Conservation (phyloP, 1,140 invertebrate species). For the Sminthurinus signatus region DNA sequence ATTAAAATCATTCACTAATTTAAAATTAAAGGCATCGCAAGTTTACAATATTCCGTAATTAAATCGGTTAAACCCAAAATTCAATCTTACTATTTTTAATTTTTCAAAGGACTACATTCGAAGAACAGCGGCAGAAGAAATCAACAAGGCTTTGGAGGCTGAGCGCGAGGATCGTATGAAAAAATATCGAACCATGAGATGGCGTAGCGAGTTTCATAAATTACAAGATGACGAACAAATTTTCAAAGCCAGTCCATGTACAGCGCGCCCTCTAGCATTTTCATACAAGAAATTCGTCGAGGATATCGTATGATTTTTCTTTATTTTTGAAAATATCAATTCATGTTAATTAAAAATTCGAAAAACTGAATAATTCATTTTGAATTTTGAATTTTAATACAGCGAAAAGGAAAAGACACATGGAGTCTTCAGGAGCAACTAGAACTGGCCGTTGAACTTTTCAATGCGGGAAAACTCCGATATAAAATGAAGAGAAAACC, state of each 20-base stretch:
- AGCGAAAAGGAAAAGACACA: constrained; percentile 11
- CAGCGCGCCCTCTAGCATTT: constrained; percentile 2
- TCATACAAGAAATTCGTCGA: constrained; percentile 19
- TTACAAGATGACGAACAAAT: not conserved
- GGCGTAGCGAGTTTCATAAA: constrained; percentile 1
- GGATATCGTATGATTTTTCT: constrained; percentile 5
- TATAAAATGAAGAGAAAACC: constrained; percentile 19
- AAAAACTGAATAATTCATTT: not conserved
- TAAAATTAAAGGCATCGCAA: too few relatives aligned
- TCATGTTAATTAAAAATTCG: not conserved
- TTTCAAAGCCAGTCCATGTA: constrained; percentile 15
- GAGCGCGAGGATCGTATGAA: not conserved
- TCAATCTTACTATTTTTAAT: too few relatives aligned
- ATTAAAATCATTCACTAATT: too few relatives aligned
- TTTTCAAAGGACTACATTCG: constrained; percentile 2
- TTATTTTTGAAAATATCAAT: not conserved
- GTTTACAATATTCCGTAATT: too few relatives aligned
- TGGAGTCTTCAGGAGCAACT: constrained; percentile 28
- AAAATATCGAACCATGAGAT: not conserved
- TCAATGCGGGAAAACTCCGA: constrained; percentile 22
- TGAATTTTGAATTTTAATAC: not conserved
- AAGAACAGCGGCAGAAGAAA: not conserved
- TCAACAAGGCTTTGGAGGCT: not conserved
- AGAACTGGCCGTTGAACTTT: constrained; percentile 29
- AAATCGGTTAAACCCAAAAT: too few relatives aligned